Base-by-base conservation (phyloP, 2,113 vertebrate species). In the Silurus glanis region DNA sequence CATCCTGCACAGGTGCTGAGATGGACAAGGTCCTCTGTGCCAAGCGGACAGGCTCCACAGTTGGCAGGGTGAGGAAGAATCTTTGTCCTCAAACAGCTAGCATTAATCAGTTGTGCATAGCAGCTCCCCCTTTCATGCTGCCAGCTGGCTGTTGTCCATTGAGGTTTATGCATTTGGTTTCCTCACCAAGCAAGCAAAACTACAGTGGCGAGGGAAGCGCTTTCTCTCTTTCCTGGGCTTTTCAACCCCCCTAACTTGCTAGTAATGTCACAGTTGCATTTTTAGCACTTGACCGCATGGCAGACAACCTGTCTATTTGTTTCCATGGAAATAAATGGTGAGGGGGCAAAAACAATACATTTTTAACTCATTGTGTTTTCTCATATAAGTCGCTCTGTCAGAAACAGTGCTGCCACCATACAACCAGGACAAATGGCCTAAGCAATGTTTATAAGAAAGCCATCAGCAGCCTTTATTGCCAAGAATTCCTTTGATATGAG, bases 71-170 rank as follows among this genome's bases (percentile, higher is more conserved):
- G 93, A 61, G 87, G 89, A 78, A 79, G 37, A 87, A 89, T 86
- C 86, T 91, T 92, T 92, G 82, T 88, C 92, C 93, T 93, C 93
- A 92, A 90, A 89, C 90, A 92, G 92, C 92, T 92, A 93, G 90
- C 89, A 93, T 90, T 93, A 93, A 95, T 94, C 90, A 94, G 91
- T 94, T 92, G 92, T 90, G 88, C 59, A 13, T 91, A 93, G 93
- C 93, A 93, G 88, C 93, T 94, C 91, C 90, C 78, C 89, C 87
- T 89, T 89, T 85, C 80, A 88, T 93, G 83, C 90, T 95, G 96
- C 95, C 96, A 96, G 0, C 83, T 97, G 96, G 96, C 95, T 80
- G 67, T 76, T 59, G 28, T 94, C 95, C 94, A 95, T 91, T 90
- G 90, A 89, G 92, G 87, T 91, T 89, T 88, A 90, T 90, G 83